Evolutionary conservation across 2,797 vertebrate genomes (phyloP).

Genomic region (Girardinus metallicus): DNA sequence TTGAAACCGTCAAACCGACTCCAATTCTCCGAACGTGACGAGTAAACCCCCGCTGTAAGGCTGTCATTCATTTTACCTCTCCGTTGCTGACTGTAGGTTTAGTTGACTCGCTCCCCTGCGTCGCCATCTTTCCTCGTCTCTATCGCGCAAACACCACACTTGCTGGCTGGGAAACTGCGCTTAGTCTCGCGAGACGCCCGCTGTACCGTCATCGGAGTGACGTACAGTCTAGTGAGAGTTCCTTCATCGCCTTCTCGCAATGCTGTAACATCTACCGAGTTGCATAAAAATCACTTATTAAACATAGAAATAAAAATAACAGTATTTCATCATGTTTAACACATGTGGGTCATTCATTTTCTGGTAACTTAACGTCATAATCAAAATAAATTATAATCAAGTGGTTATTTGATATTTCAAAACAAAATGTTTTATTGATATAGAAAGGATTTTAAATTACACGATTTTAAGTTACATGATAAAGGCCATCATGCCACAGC

Average conservation of each 20-base stretch:
- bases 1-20: not conserved
- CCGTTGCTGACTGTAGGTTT: constrained; percentile 80
- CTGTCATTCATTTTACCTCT: constrained; percentile 82
- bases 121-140: constrained; percentile 87
- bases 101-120: constrained; percentile 80
- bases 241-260: too few relatives aligned
- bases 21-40: too few relatives aligned
- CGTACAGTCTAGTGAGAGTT: not conserved
- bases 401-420: not conserved
- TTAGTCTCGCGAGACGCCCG: constrained; percentile 70
- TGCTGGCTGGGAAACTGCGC: constrained; percentile 55
- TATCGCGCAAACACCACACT: constrained; percentile 71
- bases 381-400: not conserved
- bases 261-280: not conserved
- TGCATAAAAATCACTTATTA: not conserved
- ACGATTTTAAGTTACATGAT: too few relatives aligned
- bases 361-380: not conserved
- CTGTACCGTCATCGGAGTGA: constrained; percentile 19
- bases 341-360: not conserved
- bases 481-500: not conserved
- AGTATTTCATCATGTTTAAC: not conserved
- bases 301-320: not conserved
- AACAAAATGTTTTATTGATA: not conserved
- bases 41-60: not conserved
- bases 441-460: not conserved